A percentile compares a stretch with the other conserved stretches of the same genome.
Evolutionary conservation across 1,140 invertebrate genomes (phyloP).

Genomic region (Drosophila arizonae): DNA sequence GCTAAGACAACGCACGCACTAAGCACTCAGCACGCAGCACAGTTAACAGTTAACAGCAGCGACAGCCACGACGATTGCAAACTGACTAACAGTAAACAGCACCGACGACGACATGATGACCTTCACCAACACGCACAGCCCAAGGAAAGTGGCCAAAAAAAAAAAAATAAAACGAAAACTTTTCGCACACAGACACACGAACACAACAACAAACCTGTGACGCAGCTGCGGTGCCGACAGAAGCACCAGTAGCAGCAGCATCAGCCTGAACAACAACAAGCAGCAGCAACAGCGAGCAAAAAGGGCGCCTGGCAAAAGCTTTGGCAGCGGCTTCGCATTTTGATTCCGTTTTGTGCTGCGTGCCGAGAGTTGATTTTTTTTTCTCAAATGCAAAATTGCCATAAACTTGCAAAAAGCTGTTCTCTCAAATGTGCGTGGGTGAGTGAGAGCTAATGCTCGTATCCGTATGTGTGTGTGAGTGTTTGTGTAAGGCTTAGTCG

Average conservation of each 20-base stretch:
- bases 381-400: conserved; percentile 76
- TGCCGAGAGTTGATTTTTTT: conserved; percentile 34
- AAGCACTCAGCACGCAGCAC: background rate
- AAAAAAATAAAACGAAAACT: conserved; percentile 49
- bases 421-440: conserved; percentile 10
- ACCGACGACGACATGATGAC: conserved; percentile 71
- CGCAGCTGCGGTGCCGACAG: conserved; percentile 49
- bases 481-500: background rate
- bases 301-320: conserved; percentile 66
- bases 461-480: background rate
- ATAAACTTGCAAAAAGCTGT: conserved; percentile 64
- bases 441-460: background rate
- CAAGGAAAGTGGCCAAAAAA: conserved; percentile 62
- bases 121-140: conserved; percentile 77
- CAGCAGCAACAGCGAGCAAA: conserved; percentile 11
- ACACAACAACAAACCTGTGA: conserved; percentile 36
- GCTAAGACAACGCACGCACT: conserved; percentile 34
- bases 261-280: conserved; percentile 17
- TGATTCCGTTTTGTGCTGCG: conserved; percentile 59
- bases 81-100: conserved; percentile 53
- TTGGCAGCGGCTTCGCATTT: conserved; percentile 42
- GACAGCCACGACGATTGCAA: conserved; percentile 34
- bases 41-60: conserved; percentile 18
- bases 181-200: conserved; percentile 56
- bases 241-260: conserved; percentile 16